phyloP scores from a whole-genome alignment of 2,113 vertebrate species.

The Elephantulus edwardii region DNA sequence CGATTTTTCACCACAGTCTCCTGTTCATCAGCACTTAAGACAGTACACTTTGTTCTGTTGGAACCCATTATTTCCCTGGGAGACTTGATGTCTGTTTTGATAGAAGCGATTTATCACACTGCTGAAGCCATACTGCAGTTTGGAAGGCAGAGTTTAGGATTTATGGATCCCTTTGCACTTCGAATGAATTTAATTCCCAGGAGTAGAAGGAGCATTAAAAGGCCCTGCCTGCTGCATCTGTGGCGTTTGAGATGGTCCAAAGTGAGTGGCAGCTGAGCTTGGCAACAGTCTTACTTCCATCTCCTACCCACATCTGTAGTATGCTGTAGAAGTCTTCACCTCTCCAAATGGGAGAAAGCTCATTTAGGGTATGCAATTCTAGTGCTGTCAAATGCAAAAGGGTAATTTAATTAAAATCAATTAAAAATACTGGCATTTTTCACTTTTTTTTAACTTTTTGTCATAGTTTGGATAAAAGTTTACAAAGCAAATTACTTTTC shows the following conservation, averaged over 20 bases:
- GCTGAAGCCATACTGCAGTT: constrained; percentile 26
- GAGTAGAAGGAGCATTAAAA: constrained; percentile 28
- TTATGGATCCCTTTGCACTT: constrained; percentile 59
- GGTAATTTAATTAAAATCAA: background rate
- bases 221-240: constrained; percentile 32
- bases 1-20: background rate
- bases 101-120: constrained; percentile 59
- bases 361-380: background rate
- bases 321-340: background rate
- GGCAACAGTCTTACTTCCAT: background rate
- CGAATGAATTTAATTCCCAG: constrained; percentile 58
- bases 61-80: constrained; percentile 2
- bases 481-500: too few relatives aligned
- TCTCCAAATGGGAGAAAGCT: background rate
- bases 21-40: background rate
- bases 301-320: background rate
- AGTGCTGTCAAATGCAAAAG: background rate
- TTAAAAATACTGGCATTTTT: background rate
- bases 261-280: background rate
- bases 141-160: constrained; percentile 32
- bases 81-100: constrained; percentile 58
- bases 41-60: background rate
- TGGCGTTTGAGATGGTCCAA: background rate
- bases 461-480: too few relatives aligned
- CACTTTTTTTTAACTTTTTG: too few relatives aligned